These are phyloP conservation scores for Dascillus cervinus DNA, from an alignment of 2,888 invertebrate species.

Conservation along the genomic window DNA sequence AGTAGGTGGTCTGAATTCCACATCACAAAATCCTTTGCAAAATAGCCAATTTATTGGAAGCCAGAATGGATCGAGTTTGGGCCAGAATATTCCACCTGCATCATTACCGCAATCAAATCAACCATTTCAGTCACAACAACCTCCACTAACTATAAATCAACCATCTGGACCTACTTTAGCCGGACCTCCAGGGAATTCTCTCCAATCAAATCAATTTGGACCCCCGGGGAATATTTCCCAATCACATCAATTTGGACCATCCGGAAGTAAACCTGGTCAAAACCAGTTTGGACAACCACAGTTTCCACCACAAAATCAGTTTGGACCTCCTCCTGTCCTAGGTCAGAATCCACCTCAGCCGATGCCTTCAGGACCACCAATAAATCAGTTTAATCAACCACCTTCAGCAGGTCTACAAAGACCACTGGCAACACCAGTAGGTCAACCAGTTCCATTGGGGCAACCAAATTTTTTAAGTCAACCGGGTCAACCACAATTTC, in stretches of 20 bases:
- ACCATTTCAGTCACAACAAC: too few relatives aligned
- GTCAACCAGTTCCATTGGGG: constrained; percentile 27
- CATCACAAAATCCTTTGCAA: too few relatives aligned
- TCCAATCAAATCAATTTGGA: too few relatives aligned
- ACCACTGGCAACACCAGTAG: constrained; percentile 16
- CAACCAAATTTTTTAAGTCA: constrained; percentile 11
- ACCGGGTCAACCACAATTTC: constrained; percentile 11
- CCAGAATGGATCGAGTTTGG: too few relatives aligned
- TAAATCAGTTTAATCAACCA: constrained; percentile 12
- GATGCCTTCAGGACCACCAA: constrained; percentile 9
- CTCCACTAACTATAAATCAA: background rate
- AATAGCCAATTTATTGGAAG: too few relatives aligned
- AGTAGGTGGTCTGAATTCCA: too few relatives aligned
- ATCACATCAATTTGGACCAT: too few relatives aligned
- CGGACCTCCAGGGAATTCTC: too few relatives aligned
- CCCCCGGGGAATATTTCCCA: too few relatives aligned
- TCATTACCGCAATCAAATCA: constrained; percentile 3
- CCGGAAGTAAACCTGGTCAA: too few relatives aligned
- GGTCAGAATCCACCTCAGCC: constrained; percentile 11
- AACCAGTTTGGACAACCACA: too few relatives aligned
- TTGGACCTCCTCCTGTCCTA: constrained; percentile 2
- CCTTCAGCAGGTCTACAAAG: constrained; percentile 11
- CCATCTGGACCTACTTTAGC: constrained; percentile 2
- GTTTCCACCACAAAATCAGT: constrained; percentile 3
- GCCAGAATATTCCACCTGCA: too few relatives aligned